Conservation (phyloP, 2,113 vertebrate species). For the Turdus rufiventris region DNA sequence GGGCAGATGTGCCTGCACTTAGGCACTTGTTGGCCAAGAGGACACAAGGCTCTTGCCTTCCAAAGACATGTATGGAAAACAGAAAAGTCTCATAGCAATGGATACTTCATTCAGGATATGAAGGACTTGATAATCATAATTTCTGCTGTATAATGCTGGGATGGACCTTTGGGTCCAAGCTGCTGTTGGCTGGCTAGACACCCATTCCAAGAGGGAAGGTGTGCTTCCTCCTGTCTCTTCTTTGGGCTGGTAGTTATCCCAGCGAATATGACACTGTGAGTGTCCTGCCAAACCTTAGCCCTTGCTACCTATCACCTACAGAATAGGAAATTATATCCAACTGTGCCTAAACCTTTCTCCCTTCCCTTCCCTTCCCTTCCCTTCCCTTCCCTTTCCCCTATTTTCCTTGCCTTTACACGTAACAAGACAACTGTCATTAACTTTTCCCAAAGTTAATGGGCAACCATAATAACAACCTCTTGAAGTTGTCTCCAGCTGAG, state of each 20-base stretch:
- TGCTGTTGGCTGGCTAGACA: neutral
- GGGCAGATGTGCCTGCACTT: neutral
- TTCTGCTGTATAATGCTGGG: neutral
- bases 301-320: neutral
- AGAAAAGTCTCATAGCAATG: neutral
- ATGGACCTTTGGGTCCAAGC: neutral
- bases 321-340: neutral
- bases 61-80: neutral
- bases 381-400: neutral
- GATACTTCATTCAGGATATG: neutral
- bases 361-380: neutral
- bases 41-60: neutral
- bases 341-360: neutral
- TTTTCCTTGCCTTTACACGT: neutral
- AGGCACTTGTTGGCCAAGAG: neutral
- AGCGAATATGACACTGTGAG: neutral
- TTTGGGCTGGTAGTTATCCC: neutral
- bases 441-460: neutral
- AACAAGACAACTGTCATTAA: neutral
- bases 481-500: neutral
- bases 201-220: neutral
- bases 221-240: neutral
- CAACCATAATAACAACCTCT: neutral
- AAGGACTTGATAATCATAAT: neutral
- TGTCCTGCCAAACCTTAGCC: neutral